phyloP scores from a whole-genome alignment of 1,140 invertebrate species.

The Planococcus citri region DNA sequence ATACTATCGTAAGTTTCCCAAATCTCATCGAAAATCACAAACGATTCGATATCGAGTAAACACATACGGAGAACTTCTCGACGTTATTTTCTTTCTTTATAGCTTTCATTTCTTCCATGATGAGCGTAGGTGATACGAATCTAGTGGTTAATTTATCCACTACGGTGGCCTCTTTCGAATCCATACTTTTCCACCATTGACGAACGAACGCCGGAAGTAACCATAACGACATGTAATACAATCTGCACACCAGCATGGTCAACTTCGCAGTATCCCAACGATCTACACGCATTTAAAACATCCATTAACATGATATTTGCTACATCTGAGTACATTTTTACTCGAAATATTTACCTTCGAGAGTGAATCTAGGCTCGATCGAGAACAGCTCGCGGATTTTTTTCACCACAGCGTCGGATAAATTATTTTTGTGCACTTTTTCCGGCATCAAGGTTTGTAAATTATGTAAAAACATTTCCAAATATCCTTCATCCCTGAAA shows the following conservation, averaged over 20 bases:
- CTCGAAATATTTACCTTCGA: neutral
- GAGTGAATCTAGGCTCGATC: neutral
- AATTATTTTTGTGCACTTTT: conserved; percentile 24
- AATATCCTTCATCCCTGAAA: conserved; percentile 27
- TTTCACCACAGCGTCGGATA: conserved; percentile 23
- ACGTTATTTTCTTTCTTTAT: conserved; percentile 41
- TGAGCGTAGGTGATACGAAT: conserved; percentile 58
- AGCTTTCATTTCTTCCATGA: conserved; percentile 51
- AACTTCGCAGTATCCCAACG: conserved; percentile 37
- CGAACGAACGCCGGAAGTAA: conserved; percentile 63
- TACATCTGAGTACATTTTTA: too few species aligned
- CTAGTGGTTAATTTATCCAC: conserved; percentile 63
- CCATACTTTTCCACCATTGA: conserved; percentile 60
- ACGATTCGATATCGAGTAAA: too few species aligned
- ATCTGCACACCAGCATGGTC: conserved; percentile 50
- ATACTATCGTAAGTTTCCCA: too few species aligned
- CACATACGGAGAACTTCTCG: conserved; percentile 58
- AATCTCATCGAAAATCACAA: neutral
- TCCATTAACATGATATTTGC: too few species aligned
- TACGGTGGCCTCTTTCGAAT: conserved; percentile 49
- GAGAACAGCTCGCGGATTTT: conserved; percentile 30
- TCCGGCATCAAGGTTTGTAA: conserved; percentile 24
- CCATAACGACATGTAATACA: conserved; percentile 49
- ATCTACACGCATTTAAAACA: neutral
- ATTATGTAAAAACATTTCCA: conserved; percentile 24